Percentiles rank a stretch among this genome's conserved stretches.
phyloP scores from a whole-genome alignment of 2,113 vertebrate genomes.

The Poecile atricapillus region DNA sequence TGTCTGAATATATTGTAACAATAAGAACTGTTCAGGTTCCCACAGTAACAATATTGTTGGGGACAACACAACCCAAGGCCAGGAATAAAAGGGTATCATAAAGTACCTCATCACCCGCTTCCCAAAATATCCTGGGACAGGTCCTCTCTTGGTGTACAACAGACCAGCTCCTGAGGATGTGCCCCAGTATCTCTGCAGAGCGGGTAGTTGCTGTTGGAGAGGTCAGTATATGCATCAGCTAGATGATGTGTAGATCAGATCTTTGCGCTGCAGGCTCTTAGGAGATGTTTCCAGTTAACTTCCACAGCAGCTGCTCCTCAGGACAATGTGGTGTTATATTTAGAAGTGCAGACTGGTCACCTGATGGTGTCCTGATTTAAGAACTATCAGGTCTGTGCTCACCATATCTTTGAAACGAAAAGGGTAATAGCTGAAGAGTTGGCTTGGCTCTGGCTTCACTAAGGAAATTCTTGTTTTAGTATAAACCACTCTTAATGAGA shows the following conservation, averaged over 20 bases:
- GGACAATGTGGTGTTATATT: conserved; percentile 47
- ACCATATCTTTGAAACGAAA: background rate
- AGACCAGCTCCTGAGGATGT: background rate
- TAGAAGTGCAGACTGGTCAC: conserved; percentile 38
- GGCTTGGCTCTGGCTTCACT: background rate
- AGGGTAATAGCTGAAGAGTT: background rate
- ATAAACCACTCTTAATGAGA: background rate
- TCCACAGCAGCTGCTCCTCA: conserved; percentile 45
- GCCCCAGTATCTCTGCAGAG: background rate
- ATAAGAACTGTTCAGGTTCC: background rate
- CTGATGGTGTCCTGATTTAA: conserved; percentile 48
- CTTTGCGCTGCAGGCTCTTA: background rate
- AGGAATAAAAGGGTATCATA: background rate
- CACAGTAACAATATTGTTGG: conserved; percentile 22
- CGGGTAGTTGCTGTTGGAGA: accelerated
- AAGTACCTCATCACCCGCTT: background rate
- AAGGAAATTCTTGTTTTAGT: background rate
- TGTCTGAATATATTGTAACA: background rate
- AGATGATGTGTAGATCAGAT: background rate
- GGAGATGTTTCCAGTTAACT: conserved; percentile 26
- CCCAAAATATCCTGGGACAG: background rate
- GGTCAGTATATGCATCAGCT: background rate
- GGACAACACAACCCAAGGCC: background rate
- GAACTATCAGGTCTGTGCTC: background rate
- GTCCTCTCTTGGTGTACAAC: background rate